These are phyloP conservation scores for Bombus confusus DNA, from an alignment of 1,140 invertebrate genomes.

Conservation along the genomic window DNA sequence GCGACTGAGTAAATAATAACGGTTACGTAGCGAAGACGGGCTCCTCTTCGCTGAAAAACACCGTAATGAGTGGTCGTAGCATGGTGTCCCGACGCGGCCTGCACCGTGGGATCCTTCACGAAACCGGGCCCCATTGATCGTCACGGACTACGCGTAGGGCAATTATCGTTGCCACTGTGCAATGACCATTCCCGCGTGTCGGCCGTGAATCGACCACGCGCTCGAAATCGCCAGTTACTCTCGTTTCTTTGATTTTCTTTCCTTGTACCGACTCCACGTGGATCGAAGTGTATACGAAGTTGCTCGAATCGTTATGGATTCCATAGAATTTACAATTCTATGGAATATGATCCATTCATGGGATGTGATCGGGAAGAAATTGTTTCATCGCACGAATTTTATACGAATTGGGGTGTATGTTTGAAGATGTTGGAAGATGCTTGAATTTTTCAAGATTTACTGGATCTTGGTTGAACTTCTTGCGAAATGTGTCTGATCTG, in stretches of 20 bases:
- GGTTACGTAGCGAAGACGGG: conserved; percentile 71
- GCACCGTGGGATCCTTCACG: conserved; percentile 64
- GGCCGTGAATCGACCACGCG: conserved; percentile 22
- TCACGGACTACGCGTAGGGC: conserved; percentile 28
- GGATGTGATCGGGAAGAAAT: too few species aligned
- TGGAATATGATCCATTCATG: too few species aligned
- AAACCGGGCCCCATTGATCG: conserved; percentile 68
- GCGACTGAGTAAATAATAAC: conserved; percentile 81
- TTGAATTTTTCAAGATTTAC: too few species aligned
- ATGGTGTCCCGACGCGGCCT: conserved; percentile 35
- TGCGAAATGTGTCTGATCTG: too few species aligned
- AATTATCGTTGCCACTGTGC: conserved; percentile 54
- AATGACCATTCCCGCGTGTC: conserved; percentile 52
- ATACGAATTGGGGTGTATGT: too few species aligned
- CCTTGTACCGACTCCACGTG: neutral
- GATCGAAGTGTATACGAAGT: neutral
- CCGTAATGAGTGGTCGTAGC: conserved; percentile 69
- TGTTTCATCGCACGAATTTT: too few species aligned
- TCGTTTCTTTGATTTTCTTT: neutral
- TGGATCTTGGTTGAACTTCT: too few species aligned
- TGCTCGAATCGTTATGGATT: neutral
- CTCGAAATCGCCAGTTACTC: neutral
- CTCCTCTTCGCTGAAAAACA: conserved; percentile 66
- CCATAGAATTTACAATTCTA: neutral
- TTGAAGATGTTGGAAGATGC: too few species aligned